phyloP scores from a whole-genome alignment of 2,888 invertebrate species.

The Drosophila suboccidentalis region DNA sequence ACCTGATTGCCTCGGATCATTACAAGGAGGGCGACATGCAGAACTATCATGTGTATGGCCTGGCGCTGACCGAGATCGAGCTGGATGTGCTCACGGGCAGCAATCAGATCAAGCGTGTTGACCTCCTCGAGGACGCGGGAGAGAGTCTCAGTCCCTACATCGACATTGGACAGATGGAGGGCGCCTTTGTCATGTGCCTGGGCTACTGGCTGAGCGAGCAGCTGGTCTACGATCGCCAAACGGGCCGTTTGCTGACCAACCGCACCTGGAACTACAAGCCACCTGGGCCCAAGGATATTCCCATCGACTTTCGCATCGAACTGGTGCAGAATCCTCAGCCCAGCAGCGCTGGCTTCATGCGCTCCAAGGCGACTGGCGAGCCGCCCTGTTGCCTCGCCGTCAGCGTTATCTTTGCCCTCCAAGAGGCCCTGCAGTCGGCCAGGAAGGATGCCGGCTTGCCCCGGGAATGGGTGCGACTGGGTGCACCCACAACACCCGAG shows the following conservation, averaged over 20 bases:
- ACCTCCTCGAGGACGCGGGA: conserved; percentile 91
- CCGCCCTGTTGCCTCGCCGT: conserved; percentile 88
- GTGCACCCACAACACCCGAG: conserved; percentile 84
- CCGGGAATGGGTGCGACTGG: conserved; percentile 80
- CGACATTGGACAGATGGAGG: conserved; percentile 92
- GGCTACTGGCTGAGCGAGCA: conserved; percentile 93
- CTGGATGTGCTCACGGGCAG: conserved; percentile 93
- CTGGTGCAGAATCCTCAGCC: conserved; percentile 88
- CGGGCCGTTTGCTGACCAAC: conserved; percentile 90
- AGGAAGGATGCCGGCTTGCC: conserved; percentile 88
- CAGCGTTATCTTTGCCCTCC: conserved; percentile 88
- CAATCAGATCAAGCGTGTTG: conserved; percentile 89
- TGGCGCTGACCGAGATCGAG: conserved; percentile 90
- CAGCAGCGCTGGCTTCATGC: conserved; percentile 88
- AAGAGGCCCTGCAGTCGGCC: conserved; percentile 89
- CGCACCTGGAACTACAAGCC: conserved; percentile 94
- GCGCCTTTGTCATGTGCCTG: conserved; percentile 91
- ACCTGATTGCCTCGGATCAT: conserved; percentile 88
- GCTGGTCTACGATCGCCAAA: conserved; percentile 88
- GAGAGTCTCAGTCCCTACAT: conserved; percentile 90
- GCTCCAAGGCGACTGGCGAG: conserved; percentile 91
- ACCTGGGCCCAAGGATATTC: conserved; percentile 92
- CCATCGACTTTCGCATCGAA: conserved; percentile 90
- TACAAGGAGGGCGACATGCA: conserved; percentile 87
- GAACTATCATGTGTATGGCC: conserved; percentile 89